Evolutionary conservation across 2,888 invertebrate species (phyloP).

Genomic region (Drosophila pseudotalamancana): DNA sequence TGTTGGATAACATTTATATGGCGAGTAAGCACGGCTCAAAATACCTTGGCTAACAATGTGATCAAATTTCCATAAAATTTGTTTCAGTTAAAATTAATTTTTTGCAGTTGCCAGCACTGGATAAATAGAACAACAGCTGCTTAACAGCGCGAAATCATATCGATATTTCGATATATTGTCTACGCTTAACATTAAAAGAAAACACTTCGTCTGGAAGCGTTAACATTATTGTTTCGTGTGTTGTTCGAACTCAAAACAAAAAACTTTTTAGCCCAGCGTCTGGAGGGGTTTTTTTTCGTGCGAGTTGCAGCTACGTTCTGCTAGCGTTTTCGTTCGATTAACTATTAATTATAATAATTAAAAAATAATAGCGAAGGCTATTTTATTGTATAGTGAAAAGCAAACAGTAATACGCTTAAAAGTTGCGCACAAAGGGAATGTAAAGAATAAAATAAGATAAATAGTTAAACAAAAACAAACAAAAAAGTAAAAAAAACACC

Average conservation of each 20-base stretch:
- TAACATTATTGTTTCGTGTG: slow-evolving; percentile 30
- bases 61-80: too few species aligned
- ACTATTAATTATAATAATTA: slow-evolving; percentile 10
- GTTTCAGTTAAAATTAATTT: too few species aligned
- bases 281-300: slow-evolving; percentile 29
- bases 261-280: slow-evolving; percentile 21
- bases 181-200: neutral
- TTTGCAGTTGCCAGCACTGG: slow-evolving; percentile 18
- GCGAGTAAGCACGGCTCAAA: neutral
- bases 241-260: slow-evolving; percentile 44
- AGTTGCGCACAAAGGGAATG: slow-evolving; percentile 11
- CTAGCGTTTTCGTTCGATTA: slow-evolving; percentile 29
- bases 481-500: too few species aligned
- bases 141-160: slow-evolving; percentile 10
- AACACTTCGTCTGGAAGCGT: slow-evolving; percentile 16
- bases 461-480: slow-evolving; percentile 4
- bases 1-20: neutral
- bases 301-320: slow-evolving; percentile 42
- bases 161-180: slow-evolving; percentile 12
- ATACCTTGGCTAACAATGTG: neutral
- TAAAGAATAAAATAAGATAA: neutral
- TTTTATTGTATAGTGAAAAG: neutral
- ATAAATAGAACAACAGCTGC: slow-evolving; percentile 19
- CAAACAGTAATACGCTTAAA: neutral
- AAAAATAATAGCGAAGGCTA: neutral